Conservation (phyloP, 37 sponge, comb jelly and placozoan species). For the Eunapius fragilis region DNA sequence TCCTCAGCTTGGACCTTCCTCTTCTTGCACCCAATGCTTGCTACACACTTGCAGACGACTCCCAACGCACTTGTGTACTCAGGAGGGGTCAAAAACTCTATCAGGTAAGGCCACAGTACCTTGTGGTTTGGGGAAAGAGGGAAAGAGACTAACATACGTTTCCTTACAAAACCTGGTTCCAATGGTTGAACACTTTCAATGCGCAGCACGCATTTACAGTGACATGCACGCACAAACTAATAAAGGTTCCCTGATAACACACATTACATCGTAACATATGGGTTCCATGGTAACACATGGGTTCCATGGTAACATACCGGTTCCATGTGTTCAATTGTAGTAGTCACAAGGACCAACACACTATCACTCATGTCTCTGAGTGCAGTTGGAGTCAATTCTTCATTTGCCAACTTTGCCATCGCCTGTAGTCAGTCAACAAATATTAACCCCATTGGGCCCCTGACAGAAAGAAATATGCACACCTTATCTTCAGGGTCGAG, state of each 20-base stretch:
- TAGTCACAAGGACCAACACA: slow-evolving; percentile 79
- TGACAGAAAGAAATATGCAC: neutral
- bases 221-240: too few relatives aligned
- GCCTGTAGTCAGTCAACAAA: neutral
- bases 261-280: neutral
- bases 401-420: slow-evolving; percentile 38
- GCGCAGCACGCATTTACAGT: too few relatives aligned
- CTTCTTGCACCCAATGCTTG: slow-evolving; percentile 83
- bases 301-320: slow-evolving; percentile 28
- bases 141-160: neutral
- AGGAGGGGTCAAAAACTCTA: slow-evolving; percentile 85
- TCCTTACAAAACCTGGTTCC: neutral
- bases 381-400: slow-evolving; percentile 48
- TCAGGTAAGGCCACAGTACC: slow-evolving; percentile 92
- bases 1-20: slow-evolving; percentile 79
- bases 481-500: slow-evolving; percentile 66
- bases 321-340: slow-evolving; percentile 88
- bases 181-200: too few relatives aligned
- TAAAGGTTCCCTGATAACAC: neutral
- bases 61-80: slow-evolving; percentile 71
- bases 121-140: slow-evolving; percentile 1
- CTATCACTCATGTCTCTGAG: slow-evolving; percentile 85
- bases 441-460: neutral
- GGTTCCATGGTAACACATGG: neutral
- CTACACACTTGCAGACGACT: slow-evolving; percentile 70